These are phyloP conservation scores for Cliona cf. orientalis DNA, from an alignment of 37 sponge, comb jelly and placozoan genomes.

Conservation along the genomic window DNA sequence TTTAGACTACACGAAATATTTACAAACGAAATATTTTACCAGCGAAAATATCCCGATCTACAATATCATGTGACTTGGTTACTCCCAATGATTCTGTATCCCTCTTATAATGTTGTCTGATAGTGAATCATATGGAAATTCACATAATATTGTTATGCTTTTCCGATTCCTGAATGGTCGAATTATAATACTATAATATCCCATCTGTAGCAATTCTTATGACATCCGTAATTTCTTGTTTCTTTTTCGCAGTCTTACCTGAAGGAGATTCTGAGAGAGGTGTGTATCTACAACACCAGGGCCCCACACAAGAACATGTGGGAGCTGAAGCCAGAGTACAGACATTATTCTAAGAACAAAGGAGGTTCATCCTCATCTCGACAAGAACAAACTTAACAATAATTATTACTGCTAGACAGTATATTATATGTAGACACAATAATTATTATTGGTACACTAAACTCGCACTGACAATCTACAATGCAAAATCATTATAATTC, in stretches of 20 bases:
- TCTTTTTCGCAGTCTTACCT: slow-evolving; percentile 70
- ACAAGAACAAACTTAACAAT: no score
- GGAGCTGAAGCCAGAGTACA: slow-evolving; percentile 94
- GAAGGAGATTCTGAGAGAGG: slow-evolving; percentile 89
- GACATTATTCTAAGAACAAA: slow-evolving; percentile 29
- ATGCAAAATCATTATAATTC: neutral
- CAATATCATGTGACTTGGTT: no score
- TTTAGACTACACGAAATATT: no score
- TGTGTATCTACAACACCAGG: slow-evolving; percentile 89
- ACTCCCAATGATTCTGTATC: no score
- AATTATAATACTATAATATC: no score
- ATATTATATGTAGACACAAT: neutral
- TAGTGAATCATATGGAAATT: no score
- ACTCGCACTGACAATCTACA: neutral
- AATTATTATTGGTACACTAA: neutral
- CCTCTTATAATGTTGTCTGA: no score
- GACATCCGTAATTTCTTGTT: neutral
- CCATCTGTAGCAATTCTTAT: neutral
- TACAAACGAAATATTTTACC: no score
- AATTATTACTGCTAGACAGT: no score
- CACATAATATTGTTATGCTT: neutral
- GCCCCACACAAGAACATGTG: slow-evolving; percentile 97
- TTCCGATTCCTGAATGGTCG: no score
- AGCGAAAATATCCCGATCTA: no score
- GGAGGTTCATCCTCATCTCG: no score